Evolutionary conservation across 2,797 vertebrate genomes (phyloP).

Genomic region (Enteromius unitaeniatus): DNA sequence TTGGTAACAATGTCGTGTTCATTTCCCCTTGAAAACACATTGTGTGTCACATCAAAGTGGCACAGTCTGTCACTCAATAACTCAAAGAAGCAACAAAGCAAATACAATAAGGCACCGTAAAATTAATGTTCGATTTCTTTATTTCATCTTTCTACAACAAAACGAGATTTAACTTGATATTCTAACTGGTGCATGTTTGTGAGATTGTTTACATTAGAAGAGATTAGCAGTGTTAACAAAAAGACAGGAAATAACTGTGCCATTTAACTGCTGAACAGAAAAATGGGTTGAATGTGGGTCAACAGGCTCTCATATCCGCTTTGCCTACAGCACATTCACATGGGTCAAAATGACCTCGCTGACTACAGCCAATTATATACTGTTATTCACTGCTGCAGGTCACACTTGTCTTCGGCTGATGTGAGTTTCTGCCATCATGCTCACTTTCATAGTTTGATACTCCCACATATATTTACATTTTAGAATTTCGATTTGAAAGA

Average conservation of each 20-base stretch:
- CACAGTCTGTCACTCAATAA: neutral
- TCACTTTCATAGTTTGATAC: neutral
- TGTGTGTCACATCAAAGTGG: neutral
- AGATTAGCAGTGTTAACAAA: slow-evolving; percentile 1
- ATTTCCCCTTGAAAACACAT: neutral
- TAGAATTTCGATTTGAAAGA: neutral
- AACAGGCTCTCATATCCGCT: slow-evolving; percentile 27
- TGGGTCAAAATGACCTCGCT: slow-evolving; percentile 1
- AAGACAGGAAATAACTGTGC: neutral
- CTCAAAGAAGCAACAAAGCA: neutral
- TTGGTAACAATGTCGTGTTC: slow-evolving; percentile 1
- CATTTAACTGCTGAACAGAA: slow-evolving; percentile 7
- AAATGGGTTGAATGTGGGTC: slow-evolving; percentile 48
- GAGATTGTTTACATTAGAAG: neutral
- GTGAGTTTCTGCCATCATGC: neutral
- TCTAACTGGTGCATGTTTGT: neutral
- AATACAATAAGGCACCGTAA: neutral
- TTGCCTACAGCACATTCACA: neutral
- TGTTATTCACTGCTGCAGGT: neutral
- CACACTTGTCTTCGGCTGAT: neutral
- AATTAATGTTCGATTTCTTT: neutral
- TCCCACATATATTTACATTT: neutral
- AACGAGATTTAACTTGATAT: neutral
- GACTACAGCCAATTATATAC: neutral
- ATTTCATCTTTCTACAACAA: neutral